Percentiles rank a stretch among this genome's conserved stretches.
Evolutionary conservation across 1,140 invertebrate species (phyloP).

Genomic region (Sitodiplosis mosellana): DNA sequence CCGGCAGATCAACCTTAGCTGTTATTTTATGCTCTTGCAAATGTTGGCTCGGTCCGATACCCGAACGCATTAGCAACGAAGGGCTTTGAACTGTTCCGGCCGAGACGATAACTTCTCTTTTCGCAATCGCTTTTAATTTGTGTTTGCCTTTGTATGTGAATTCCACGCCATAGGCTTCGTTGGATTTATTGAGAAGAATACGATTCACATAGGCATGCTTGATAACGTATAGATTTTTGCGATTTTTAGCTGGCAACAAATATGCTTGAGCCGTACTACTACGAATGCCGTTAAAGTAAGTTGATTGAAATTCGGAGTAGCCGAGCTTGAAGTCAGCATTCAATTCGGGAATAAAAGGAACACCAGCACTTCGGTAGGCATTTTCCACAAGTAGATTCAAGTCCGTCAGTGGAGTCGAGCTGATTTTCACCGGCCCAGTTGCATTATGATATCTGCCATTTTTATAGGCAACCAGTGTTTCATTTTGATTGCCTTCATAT

Average conservation of each 20-base stretch:
- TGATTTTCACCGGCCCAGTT: conserved; percentile 2
- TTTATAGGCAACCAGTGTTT: neutral
- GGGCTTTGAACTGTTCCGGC: conserved; percentile 28
- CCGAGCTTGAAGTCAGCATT: conserved; percentile 28
- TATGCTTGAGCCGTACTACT: conserved; percentile 38
- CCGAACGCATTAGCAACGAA: conserved; percentile 35
- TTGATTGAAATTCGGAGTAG: conserved; percentile 31
- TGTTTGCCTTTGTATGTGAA: conserved; percentile 26
- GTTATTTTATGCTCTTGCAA: conserved; percentile 17
- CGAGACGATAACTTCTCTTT: conserved; percentile 29
- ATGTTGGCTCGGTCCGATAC: conserved; percentile 26
- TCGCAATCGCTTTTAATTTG: conserved; percentile 23
- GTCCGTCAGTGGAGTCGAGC: no score
- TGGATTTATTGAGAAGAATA: conserved; percentile 14
- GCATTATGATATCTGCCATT: neutral
- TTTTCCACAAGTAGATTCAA: no score
- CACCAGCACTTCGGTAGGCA: neutral
- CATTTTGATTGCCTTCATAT: conserved; percentile 12
- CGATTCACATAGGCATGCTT: conserved; percentile 28
- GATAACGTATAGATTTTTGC: conserved; percentile 34
- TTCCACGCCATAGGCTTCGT: conserved; percentile 36
- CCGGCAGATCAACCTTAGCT: conserved; percentile 26
- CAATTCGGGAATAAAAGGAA: conserved; percentile 13
- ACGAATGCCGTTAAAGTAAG: no score
- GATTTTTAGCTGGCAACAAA: conserved; percentile 29